phyloP scores from a whole-genome alignment of 2,888 invertebrate genomes.

The Anticlea derivata region DNA sequence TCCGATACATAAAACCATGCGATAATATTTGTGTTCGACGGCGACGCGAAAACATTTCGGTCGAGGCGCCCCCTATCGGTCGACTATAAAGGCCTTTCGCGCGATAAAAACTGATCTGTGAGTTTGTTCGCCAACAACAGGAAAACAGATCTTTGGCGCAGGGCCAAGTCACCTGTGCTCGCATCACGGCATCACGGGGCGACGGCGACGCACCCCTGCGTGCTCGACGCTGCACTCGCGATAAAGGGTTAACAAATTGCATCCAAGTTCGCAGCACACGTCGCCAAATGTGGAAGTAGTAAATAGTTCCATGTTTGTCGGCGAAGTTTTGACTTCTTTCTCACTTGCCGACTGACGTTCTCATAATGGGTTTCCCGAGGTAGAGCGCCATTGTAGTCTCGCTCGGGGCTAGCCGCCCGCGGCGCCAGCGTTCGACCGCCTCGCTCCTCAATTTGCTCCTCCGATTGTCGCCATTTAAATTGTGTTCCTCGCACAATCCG shows the following conservation, averaged over 20 bases:
- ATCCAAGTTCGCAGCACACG: conserved; percentile 74
- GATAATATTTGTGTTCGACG: conserved; percentile 78
- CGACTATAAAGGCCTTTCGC: conserved; percentile 82
- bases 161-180: conserved; percentile 76
- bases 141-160: conserved; percentile 81
- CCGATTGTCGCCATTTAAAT: conserved; percentile 75
- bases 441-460: conserved; percentile 56
- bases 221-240: conserved; percentile 48
- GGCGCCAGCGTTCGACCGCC: conserved; percentile 48
- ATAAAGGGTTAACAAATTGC: conserved; percentile 81
- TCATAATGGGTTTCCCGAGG: conserved; percentile 67
- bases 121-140: conserved; percentile 78
- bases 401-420: conserved; percentile 47
- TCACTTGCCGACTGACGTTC: conserved; percentile 69
- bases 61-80: conserved; percentile 70
- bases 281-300: conserved; percentile 73
- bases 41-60: conserved; percentile 75
- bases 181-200: conserved; percentile 48
- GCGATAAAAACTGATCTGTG: conserved; percentile 84
- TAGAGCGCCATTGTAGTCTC: conserved; percentile 54
- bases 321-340: conserved; percentile 76
- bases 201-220: conserved; percentile 45
- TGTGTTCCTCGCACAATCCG: conserved; percentile 67
- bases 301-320: conserved; percentile 76
- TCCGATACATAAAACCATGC: conserved; percentile 82